Percentiles rank a stretch among this genome's conserved stretches.
phyloP scores from a whole-genome alignment of 2,113 vertebrate species.

The Oryzias melastigma region DNA sequence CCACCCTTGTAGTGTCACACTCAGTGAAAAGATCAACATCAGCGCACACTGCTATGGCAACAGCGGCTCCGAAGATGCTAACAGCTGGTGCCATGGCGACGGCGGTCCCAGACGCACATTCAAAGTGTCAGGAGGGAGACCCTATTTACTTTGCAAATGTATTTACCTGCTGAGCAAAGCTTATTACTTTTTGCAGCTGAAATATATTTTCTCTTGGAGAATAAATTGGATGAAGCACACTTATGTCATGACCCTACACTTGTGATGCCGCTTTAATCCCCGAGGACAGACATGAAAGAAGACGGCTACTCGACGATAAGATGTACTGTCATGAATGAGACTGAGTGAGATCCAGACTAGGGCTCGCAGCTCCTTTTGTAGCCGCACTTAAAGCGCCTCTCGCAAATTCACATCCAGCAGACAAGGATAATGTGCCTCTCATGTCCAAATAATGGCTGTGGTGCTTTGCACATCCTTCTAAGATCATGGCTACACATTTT shows the following conservation, averaged over 20 bases:
- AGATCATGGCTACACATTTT: conserved; percentile 47
- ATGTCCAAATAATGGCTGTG: conserved; percentile 53
- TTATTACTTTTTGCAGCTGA: conserved; percentile 50
- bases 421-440: conserved; percentile 48
- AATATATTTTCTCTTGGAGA: conserved; percentile 46
- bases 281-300: conserved; percentile 46
- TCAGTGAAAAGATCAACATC: conserved; percentile 44
- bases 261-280: conserved; percentile 34
- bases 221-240: conserved; percentile 47
- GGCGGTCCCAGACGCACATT: conserved; percentile 23
- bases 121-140: conserved; percentile 37
- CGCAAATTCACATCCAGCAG: conserved; percentile 42
- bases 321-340: conserved; percentile 47
- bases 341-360: conserved; percentile 36
- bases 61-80: conserved; percentile 40
- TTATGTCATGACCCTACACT: conserved; percentile 41
- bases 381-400: conserved; percentile 42
- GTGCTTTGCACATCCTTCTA: conserved; percentile 36
- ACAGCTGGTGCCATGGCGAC: conserved; percentile 38
- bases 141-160: conserved; percentile 62
- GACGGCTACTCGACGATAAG: conserved; percentile 48
- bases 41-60: conserved; percentile 43
- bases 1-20: conserved; percentile 31
- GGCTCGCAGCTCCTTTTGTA: conserved; percentile 37
- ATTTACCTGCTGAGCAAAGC: conserved; percentile 35